These are phyloP conservation scores for Zygothrica quintamaculata DNA, from an alignment of 2,888 invertebrate species.

Conservation along the genomic window DNA sequence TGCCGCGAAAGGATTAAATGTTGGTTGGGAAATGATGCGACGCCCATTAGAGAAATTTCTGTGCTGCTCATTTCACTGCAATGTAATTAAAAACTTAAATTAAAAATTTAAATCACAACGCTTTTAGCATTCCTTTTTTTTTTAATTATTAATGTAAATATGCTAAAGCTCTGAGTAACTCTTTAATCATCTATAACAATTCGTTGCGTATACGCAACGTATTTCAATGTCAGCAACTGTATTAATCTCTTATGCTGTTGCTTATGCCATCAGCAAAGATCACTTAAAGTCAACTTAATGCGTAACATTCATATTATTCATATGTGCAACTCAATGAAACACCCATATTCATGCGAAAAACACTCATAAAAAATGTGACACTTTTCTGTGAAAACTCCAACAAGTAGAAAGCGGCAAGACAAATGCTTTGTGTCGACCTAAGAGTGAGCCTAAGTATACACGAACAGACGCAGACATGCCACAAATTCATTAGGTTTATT, in stretches of 20 bases:
- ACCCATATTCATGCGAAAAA: constrained; percentile 47
- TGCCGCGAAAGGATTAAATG: constrained; percentile 71
- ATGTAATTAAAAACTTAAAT: constrained; percentile 70
- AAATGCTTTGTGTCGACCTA: constrained; percentile 17
- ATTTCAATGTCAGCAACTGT: constrained; percentile 16
- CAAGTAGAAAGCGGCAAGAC: constrained; percentile 23
- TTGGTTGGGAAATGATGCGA: constrained; percentile 43
- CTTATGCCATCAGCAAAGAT: constrained; percentile 4
- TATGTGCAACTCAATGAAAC: constrained; percentile 36
- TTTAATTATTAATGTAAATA: constrained; percentile 70
- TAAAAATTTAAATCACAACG: constrained; percentile 67
- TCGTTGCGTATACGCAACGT: constrained; percentile 38
- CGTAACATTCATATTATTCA: constrained; percentile 22
- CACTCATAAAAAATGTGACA: constrained; percentile 52
- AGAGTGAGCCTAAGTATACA: constrained; percentile 28
- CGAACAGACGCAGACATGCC: constrained; percentile 51
- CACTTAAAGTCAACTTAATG: constrained; percentile 23
- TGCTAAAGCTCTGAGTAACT: constrained; percentile 38
- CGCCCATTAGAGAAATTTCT: constrained; percentile 57
- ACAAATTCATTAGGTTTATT: constrained; percentile 73
- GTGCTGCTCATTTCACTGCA: constrained; percentile 16
- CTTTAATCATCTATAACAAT: constrained; percentile 49
- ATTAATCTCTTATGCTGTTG: too few species aligned
- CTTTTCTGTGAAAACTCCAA: constrained; percentile 33
- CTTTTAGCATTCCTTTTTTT: constrained; percentile 63